These are phyloP conservation scores for Ephialtes manifestator DNA, from an alignment of 2,888 invertebrate genomes.

Conservation along the genomic window DNA sequence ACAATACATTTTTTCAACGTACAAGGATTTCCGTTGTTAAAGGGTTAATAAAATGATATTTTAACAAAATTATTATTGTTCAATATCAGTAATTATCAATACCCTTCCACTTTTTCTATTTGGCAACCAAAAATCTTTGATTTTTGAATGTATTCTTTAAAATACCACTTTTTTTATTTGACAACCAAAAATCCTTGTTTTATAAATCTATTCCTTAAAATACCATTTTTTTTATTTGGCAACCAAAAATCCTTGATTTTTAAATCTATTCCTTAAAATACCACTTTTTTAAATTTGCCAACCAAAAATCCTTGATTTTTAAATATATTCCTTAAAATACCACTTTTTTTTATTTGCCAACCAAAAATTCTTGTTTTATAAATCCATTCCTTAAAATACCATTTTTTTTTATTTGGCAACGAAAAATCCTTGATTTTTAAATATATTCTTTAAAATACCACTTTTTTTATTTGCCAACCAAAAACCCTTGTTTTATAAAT, in stretches of 20 bases:
- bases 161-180: not conserved
- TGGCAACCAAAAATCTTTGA: not conserved
- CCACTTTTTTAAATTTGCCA: not conserved
- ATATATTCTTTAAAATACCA: no score
- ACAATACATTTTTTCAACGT: no score
- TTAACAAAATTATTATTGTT: constrained; percentile 26
- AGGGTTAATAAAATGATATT: not conserved
- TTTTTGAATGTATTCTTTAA: not conserved
- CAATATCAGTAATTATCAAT: not conserved
- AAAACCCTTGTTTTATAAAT: no score
- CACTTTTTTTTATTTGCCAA: not conserved
- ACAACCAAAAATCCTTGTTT: not conserved
- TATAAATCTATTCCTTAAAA: no score
- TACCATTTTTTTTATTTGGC: not conserved
- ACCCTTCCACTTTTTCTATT: not conserved
- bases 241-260: not conserved
- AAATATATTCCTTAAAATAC: no score
- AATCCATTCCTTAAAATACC: no score
- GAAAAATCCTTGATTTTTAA: no score
- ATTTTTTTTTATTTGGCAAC: not conserved
- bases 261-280: no score
- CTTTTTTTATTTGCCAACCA: not conserved
- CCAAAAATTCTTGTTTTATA: no score
- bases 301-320: no score
- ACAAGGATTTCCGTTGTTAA: no score